Percentiles rank a stretch among this genome's conserved stretches.
Evolutionary conservation across 2,888 invertebrate genomes (phyloP).

Genomic region (Pseudoips prasinana): DNA sequence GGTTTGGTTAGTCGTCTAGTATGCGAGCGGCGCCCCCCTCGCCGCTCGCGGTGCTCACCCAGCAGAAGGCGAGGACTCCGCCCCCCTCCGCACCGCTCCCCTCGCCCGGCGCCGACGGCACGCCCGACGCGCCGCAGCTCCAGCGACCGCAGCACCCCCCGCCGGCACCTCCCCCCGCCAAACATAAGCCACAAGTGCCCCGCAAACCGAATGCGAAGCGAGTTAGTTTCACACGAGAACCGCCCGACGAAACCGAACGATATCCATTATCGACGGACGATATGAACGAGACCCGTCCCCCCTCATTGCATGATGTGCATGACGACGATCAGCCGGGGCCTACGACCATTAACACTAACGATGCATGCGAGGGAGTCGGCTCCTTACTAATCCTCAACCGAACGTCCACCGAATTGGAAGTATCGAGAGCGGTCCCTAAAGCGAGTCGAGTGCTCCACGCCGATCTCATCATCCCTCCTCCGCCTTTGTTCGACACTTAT

Average conservation of each 20-base stretch:
- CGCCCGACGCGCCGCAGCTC: slow-evolving; percentile 12
- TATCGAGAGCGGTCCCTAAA: slow-evolving; percentile 53
- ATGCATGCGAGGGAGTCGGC: slow-evolving; percentile 69
- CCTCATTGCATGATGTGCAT: slow-evolving; percentile 60
- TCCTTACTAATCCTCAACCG: slow-evolving; percentile 70
- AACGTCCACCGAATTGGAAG: slow-evolving; percentile 53
- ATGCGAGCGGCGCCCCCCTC: slow-evolving; percentile 60
- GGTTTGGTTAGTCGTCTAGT: slow-evolving; percentile 77
- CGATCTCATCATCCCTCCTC: slow-evolving; percentile 76
- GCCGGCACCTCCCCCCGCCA: slow-evolving; percentile 46
- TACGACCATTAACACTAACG: slow-evolving; percentile 61
- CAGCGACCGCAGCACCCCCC: slow-evolving; percentile 34
- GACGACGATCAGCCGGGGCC: slow-evolving; percentile 43
- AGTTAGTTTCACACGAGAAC: slow-evolving; percentile 76
- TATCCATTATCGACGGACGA: slow-evolving; percentile 45
- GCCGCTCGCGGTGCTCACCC: slow-evolving; percentile 65
- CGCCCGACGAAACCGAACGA: slow-evolving; percentile 48
- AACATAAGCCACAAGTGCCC: slow-evolving; percentile 74
- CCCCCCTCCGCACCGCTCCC: slow-evolving; percentile 42
- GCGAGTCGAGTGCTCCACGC: slow-evolving; percentile 62
- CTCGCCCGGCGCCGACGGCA: slow-evolving; percentile 23
- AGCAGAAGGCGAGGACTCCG: slow-evolving; percentile 58
- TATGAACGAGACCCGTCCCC: slow-evolving; percentile 39
- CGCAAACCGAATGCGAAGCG: slow-evolving; percentile 74
- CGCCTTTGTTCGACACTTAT: slow-evolving; percentile 72